phyloP scores from a whole-genome alignment of 2,888 invertebrate genomes.

The Mythimna ferrago region DNA sequence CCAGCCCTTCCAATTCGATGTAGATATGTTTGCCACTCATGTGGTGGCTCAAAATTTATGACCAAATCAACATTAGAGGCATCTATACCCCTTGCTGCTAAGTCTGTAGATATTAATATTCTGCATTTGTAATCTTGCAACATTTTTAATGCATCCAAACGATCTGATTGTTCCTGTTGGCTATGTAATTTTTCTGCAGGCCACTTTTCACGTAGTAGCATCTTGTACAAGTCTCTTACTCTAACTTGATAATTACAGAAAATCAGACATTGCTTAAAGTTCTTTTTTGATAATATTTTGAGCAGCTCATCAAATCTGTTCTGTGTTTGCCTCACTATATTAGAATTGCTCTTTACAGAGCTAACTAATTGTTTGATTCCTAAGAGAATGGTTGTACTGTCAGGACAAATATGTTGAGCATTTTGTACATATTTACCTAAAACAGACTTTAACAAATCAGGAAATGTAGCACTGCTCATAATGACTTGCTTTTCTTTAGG shows the following conservation, averaged over 20 bases:
- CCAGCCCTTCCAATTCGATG: conserved; percentile 99
- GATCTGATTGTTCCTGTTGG: conserved; percentile 94
- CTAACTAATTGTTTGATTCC: conserved; percentile 95
- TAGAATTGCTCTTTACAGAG: conserved; percentile 91
- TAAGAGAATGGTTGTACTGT: conserved; percentile 91
- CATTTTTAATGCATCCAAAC: conserved; percentile 94
- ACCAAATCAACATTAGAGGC: conserved; percentile 98
- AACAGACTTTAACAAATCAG: conserved; percentile 93
- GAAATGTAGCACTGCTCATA: conserved; percentile 98
- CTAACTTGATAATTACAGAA: conserved; percentile 97
- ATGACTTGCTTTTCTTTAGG: conserved; percentile 96
- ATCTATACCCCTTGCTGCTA: conserved; percentile 98
- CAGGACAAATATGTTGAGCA: conserved; percentile 94
- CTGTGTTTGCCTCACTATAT: conserved; percentile 92
- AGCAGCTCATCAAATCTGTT: conserved; percentile 92
- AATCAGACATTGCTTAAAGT: conserved; percentile 97
- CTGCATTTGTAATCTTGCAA: conserved; percentile 95
- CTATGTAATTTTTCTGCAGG: conserved; percentile 95
- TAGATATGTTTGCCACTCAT: conserved; percentile 95
- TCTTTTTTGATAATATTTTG: conserved; percentile 92
- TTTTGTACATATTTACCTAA: conserved; percentile 94
- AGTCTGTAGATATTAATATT: conserved; percentile 97
- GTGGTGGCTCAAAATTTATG: conserved; percentile 97
- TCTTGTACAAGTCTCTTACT: conserved; percentile 94
- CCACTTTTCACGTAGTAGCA: conserved; percentile 94